Conservation (phyloP, 1,140 invertebrate genomes). For the Heliconius congener region DNA sequence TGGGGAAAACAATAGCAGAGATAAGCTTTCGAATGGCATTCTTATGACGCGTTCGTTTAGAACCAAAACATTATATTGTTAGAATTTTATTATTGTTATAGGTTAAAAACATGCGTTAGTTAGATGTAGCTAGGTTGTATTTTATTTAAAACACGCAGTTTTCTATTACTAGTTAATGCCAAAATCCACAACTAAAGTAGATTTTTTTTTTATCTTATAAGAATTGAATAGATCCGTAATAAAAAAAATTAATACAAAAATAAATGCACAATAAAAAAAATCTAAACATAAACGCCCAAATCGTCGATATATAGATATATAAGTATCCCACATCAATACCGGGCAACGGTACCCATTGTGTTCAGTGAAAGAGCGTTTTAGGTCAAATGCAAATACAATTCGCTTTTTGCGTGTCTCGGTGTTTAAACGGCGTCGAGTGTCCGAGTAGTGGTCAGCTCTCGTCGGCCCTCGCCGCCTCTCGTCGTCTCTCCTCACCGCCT, state of each 20-base stretch:
- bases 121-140: no score
- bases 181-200: no score
- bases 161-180: no score
- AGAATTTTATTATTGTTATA: background rate
- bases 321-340: background rate
- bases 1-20: conserved; percentile 34
- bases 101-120: background rate
- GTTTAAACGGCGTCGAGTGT: conserved; percentile 41
- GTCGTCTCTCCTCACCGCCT: background rate
- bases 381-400: conserved; percentile 75
- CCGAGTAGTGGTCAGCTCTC: conserved; percentile 44
- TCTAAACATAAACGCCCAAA: background rate
- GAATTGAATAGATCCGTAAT: no score
- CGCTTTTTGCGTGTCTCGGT: conserved; percentile 68
- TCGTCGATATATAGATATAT: background rate
- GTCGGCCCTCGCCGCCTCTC: conserved; percentile 32
- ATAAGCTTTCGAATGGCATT: conserved; percentile 37
- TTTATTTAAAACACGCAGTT: no score
- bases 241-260: no score
- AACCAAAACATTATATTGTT: background rate
- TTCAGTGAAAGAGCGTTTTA: conserved; percentile 57
- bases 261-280: no score
- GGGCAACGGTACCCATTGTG: conserved; percentile 32
- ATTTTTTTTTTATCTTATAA: no score
- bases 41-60: conserved; percentile 25